Base-by-base conservation (phyloP, 2,797 vertebrate species). In the Serranus cabrilla region DNA sequence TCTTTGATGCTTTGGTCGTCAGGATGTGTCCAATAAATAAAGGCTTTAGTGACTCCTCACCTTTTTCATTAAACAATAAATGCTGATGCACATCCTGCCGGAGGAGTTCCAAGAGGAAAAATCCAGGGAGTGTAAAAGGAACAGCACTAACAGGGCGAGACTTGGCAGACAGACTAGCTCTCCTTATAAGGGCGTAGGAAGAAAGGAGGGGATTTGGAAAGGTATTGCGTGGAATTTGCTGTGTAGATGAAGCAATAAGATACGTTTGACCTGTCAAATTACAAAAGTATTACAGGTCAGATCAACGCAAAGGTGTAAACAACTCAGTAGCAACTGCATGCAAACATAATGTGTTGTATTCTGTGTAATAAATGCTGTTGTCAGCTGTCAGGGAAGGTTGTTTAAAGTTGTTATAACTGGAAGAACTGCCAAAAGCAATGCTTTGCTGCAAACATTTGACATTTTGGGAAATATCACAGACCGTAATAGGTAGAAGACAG, bases 161-260 rank as follows among this genome's bases (percentile, higher is more conserved):
- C 49, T 60, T 80, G 64, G 54, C 55, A 65, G 54, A 59, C 50
- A 62, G 78, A 84, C 83, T 20, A 39, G 21, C 23, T 78, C 39
- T 55, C 92, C 90, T 85, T 90, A 82, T 91, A 89, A 83, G 91
- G 91, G 17, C 47, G 16, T 18, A 84, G 84, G 85, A 91, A 89
- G 85, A 61, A 85, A 71, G 59, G 50, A 76, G 70, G 62, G 55
- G 67, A 61, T 81, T 81, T 79, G 37, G 21, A 62, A 57, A 72
- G n/a, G 54, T 11, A 14, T 25, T 50, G 5, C 0, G 69, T 40
- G 63, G 49, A 71, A 74, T 81, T 64, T 72, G 11, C 56, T 55
- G 3, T 70, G 39, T n/a, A 49, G 49, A 80, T 88, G 72, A 85
- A 86, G 83, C 71, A 92, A 86, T 16, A 49, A 17, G 57, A 69